phyloP scores from a whole-genome alignment of 2,888 invertebrate genomes.

The Calephelis perditalis region DNA sequence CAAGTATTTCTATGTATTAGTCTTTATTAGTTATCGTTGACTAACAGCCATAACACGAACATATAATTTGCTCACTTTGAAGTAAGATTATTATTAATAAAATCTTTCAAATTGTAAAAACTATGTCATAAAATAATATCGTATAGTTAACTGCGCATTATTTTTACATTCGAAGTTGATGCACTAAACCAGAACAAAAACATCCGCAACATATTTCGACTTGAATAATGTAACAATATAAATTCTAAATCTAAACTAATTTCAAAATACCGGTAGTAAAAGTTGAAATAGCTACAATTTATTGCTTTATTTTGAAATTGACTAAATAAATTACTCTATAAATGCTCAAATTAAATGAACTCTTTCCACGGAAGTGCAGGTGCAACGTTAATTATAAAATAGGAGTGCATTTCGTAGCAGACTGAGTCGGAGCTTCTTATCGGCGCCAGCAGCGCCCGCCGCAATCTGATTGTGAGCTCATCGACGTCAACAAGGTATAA shows the following conservation, averaged over 20 bases:
- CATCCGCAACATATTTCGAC: no score
- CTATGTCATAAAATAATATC: no score
- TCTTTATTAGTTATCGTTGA: no score
- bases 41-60: no score
- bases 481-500: constrained; percentile 6
- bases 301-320: constrained; percentile 7
- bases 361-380: constrained; percentile 12
- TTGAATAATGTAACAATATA: no score
- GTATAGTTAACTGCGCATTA: no score
- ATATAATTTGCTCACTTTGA: no score
- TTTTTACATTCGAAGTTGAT: no score
- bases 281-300: background rate
- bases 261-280: background rate
- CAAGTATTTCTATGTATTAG: no score
- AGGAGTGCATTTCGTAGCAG: constrained; percentile 38
- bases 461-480: constrained; percentile 43
- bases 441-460: constrained; percentile 38
- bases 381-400: constrained; percentile 22
- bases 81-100: no score
- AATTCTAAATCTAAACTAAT: no score
- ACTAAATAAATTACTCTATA: constrained; percentile 12
- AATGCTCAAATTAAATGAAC: constrained; percentile 11
- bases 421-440: constrained; percentile 41
- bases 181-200: no score
- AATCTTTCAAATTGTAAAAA: background rate